phyloP scores from a whole-genome alignment of 2,113 vertebrate species.

The Tachysurus fulvidraco region DNA sequence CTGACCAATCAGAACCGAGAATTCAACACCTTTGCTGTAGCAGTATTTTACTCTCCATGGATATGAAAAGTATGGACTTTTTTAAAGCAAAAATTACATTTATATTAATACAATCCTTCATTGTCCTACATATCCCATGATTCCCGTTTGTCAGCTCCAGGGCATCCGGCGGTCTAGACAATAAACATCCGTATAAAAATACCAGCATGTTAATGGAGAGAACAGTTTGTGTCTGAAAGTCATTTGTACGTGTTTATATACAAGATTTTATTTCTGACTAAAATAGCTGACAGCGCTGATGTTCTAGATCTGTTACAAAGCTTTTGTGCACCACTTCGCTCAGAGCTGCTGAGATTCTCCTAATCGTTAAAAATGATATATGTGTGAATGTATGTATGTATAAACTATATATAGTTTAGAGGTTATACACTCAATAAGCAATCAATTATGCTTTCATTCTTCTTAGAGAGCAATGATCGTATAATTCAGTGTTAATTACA shows the following conservation, averaged over 20 bases:
- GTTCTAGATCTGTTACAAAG: neutral
- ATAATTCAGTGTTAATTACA: neutral
- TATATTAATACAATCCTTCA: neutral
- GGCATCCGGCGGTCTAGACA: neutral
- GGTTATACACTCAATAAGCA: neutral
- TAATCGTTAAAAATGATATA: neutral
- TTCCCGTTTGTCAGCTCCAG: neutral
- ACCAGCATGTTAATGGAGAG: neutral
- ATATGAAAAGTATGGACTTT: neutral
- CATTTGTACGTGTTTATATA: neutral
- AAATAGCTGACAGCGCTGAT: neutral
- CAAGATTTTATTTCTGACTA: neutral
- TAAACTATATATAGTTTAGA: neutral
- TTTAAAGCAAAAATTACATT: neutral
- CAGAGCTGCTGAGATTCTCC: neutral
- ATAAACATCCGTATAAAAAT: neutral
- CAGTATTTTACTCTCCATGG: neutral
- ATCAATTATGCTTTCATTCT: constrained; percentile 4
- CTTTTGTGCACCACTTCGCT: neutral
- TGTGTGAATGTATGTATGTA: no score
- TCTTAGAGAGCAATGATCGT: neutral
- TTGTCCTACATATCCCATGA: neutral
- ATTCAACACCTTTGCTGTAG: neutral
- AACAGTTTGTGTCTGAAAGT: neutral
- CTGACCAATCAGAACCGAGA: neutral